phyloP scores from a whole-genome alignment of 1,140 invertebrate species.

The Harpegnathos saltator region DNA sequence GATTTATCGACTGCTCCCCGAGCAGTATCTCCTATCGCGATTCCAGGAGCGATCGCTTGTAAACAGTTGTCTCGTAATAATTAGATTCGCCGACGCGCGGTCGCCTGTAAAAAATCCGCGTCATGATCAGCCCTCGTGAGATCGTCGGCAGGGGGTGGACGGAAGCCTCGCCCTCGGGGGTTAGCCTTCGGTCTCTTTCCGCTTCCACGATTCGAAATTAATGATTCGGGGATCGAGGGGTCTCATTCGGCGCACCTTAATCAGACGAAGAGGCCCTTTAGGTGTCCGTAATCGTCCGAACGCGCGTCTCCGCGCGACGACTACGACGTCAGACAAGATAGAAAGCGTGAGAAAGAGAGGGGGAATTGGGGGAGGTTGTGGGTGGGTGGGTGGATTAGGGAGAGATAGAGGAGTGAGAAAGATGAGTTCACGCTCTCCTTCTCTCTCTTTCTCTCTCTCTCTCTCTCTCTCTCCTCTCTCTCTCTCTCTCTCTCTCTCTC shows the following conservation, averaged over 20 bases:
- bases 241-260: conserved; percentile 64
- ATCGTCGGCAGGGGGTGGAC: background rate
- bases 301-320: conserved; percentile 55
- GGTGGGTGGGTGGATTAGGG: no score
- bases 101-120: background rate
- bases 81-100: no score
- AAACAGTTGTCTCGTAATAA: no score
- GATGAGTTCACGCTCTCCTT: conserved; percentile 42
- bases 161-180: background rate
- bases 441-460: no score
- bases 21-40: no score
- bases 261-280: conserved; percentile 64
- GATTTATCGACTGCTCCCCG: no score
- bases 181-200: conserved; percentile 37
- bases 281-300: conserved; percentile 73
- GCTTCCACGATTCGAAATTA: conserved; percentile 57
- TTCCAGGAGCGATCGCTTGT: no score
- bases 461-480: no score
- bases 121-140: conserved; percentile 7
- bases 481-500: no score
- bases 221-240: conserved; percentile 48
- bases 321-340: conserved; percentile 34
- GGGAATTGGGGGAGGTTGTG: background rate
- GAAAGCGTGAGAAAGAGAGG: conserved; percentile 26
- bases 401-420: conserved; percentile 10